Evolutionary conservation across 92 coral and sea anemone genomes (phyloP), one percentile per base, ranked within the genome.

Genomic region (Anthopleura xanthogrammica): DNA sequence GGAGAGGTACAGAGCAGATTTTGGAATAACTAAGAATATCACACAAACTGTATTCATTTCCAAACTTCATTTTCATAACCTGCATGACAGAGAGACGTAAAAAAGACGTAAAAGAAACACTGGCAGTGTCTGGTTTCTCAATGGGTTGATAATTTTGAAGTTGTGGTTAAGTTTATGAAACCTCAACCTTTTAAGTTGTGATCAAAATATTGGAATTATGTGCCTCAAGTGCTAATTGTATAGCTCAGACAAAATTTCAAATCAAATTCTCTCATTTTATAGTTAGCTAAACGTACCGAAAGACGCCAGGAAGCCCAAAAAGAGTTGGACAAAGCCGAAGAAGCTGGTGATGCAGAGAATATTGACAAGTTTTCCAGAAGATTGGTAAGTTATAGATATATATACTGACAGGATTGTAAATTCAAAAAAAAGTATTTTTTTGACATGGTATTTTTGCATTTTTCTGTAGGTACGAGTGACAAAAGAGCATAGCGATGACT

Each of bases 231-330:
- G 36, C 36, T 29, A 29, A 29, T 29, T 29, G 36, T 29, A 29
- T 29, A 29, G 36, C 36, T 29, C 36, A 46, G 24, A 9, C 5
- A 17, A 17, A 64, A 64, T 64, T 3, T 46, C 12, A 78, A 43
- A 23, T 12, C 36, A 52, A n/a, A 22, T 55, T 72, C 65, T 39
- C 16, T 23, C 13, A 62, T 62, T 7, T 56, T 46, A 9, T 62
- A 97, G 99, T 89, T 97, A 75, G 98, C 99, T 55, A 97, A 97
- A 80, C 87, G 99, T 92, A 90, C 80, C 62, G 99, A 97, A 79
- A 89, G 98, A 56, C 87, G 99, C 36, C 92, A 92, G 55, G 98
- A 97, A 85, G 99, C 99, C 40, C 97, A 97, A 52, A 97, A 90
- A 77, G 97, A 92, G 10, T 86, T 97, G 73, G 82, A 91, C 0